Evolutionary conservation across 2,888 invertebrate genomes (phyloP), one percentile per base, ranked within the genome.

Genomic region (Tolmerus cingulatus): DNA sequence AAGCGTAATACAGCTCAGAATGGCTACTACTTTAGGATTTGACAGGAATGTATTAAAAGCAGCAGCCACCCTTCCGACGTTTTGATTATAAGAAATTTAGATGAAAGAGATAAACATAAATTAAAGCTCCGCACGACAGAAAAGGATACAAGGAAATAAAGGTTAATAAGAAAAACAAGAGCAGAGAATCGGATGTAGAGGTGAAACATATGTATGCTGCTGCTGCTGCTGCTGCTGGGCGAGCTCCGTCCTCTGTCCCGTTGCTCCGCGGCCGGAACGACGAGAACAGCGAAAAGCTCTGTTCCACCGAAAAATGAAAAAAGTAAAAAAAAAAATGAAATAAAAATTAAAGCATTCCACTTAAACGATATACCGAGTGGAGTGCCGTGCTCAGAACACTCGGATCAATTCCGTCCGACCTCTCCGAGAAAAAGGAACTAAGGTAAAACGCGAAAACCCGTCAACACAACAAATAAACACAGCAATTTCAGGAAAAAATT

Each of bases 1-100:
- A 55, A 23, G 19, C 82, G 37, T 82, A 66, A 66, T 51, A 82
- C 82, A 82, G 66, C 66, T 66, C 66, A 66, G 66, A 66, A 82
- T 37, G 82, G 57, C 82, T 82, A 82, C 82, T 66, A 82, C 79
- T 79, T 27, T 79, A 51, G 30, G 79, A 79, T 82, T 82, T 82
- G 82, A 82, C 82, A 82, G 82, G 66, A 82, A 82, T 82, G 82
- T 82, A 82, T 82, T 57, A 82, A 82, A 82, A 82, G 57, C 57
- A 82, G 57, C 57, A 82, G 82, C 66, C 82, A 82, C 82, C 82
- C 82, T 82, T 82, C 66, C 82, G 66, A 57, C 82, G 82, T 82
- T 82, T 82, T 82, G 82, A 82, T 82, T 82, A 82, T 37, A 82
- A 57, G 66, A 82, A 82, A 82, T 82, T 82, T 82, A 82, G 82